Conservation (phyloP, 2,113 vertebrate genomes). For the Triplophysa tibetana region DNA sequence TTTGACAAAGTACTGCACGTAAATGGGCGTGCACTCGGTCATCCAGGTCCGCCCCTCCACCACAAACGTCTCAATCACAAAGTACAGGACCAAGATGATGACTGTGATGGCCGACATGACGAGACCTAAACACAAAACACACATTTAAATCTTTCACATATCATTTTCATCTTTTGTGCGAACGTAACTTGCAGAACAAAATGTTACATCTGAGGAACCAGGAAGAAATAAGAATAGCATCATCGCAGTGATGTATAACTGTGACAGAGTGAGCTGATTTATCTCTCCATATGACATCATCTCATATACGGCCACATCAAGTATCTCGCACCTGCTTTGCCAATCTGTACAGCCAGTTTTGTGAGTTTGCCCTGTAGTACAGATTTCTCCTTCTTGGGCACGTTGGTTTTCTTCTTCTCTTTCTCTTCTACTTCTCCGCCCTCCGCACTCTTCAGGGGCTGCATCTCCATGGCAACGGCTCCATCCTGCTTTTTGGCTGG, state of each 20-base stretch:
- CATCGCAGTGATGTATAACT: not conserved
- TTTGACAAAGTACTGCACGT: constrained; percentile 91
- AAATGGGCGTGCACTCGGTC: constrained; percentile 85
- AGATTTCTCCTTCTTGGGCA: constrained; percentile 90
- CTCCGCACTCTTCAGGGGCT: constrained; percentile 89
- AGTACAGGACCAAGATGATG: constrained; percentile 89
- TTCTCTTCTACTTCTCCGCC: constrained; percentile 87
- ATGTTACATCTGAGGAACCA: not conserved
- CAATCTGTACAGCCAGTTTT: constrained; percentile 90
- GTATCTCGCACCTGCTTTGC: constrained; percentile 83
- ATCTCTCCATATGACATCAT: not conserved
- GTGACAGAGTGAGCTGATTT: too few species aligned
- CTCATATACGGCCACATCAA: constrained; percentile 10
- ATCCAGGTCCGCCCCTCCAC: constrained; percentile 77
- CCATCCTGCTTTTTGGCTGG: constrained; percentile 89
- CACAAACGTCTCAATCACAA: constrained; percentile 88
- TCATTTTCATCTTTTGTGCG: not conserved
- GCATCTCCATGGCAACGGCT: constrained; percentile 92
- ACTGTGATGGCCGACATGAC: constrained; percentile 93
- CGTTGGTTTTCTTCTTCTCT: constrained; percentile 82
- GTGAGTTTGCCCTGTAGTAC: constrained; percentile 92
- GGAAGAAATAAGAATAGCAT: not conserved
- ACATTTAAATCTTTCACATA: not conserved
- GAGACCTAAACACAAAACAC: constrained; percentile 74
- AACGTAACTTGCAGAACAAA: not conserved